These are phyloP conservation scores for Pleuronectes platessa DNA, from an alignment of 2,113 vertebrate genomes.

Conservation along the genomic window DNA sequence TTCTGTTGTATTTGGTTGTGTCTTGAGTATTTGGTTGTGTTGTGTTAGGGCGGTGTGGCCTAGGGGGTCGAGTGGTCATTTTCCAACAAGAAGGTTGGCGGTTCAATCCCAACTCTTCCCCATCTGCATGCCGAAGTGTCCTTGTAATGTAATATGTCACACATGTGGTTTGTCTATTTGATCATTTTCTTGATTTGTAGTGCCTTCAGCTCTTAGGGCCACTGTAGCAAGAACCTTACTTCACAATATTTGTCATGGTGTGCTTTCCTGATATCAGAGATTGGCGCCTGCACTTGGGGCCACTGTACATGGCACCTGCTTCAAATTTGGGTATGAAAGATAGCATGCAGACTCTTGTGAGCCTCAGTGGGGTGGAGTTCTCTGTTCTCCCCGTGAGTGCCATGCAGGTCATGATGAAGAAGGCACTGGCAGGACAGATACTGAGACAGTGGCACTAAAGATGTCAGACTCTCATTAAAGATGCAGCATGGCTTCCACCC, in stretches of 20 bases:
- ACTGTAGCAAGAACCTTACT: not conserved
- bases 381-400: conserved; percentile 21
- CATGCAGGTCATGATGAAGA: conserved; percentile 50
- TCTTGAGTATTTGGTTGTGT: too few relatives aligned
- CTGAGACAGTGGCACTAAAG: conserved; percentile 57
- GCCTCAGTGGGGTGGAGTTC: conserved; percentile 10
- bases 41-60: too few relatives aligned
- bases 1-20: too few relatives aligned
- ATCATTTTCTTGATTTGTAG: not conserved
- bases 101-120: too few relatives aligned
- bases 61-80: too few relatives aligned
- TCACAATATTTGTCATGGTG: not conserved
- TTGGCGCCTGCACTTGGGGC: not conserved
- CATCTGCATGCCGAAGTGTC: too few relatives aligned
- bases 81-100: too few relatives aligned
- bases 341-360: conserved; percentile 9
- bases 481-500: conserved; percentile 72
- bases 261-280: not conserved
- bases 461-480: conserved; percentile 80
- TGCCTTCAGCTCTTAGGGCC: not conserved
- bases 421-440: conserved; percentile 43
- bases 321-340: not conserved
- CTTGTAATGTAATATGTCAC: too few relatives aligned
- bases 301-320: conserved; percentile 3
- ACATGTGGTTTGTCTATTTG: not conserved